Base-by-base conservation (phyloP, 2,797 vertebrate species). In the Acanthurus lineatus region DNA sequence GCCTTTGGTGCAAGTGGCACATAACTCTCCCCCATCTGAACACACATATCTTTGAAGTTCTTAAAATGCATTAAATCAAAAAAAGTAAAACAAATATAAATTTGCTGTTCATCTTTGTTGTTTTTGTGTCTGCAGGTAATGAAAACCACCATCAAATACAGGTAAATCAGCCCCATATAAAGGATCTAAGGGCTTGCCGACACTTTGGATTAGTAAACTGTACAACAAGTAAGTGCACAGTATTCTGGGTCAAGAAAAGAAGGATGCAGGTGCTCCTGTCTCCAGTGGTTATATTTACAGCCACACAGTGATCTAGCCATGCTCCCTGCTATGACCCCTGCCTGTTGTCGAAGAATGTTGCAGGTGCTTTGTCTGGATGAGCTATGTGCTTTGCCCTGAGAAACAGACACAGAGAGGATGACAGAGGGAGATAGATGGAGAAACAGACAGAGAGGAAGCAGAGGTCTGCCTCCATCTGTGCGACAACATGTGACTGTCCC, bases 391-490 rank as follows among this genome's bases (percentile, higher is more conserved):
- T 61, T 81, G 64, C 69, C 76, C 73, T 76, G 56, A 74, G 25
- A 82, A 83, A 77, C 70, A 75, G 60, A 63, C 25, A 86, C 53
- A 40, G 47, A 52, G n/a, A 56, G 74, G 63, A 58, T 59, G 77
- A 75, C 58, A 84, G 62, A 51, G 62, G 65, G 76, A 90, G 83
- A 87, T 69, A 53, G 82, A 91, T 74, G 78, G 65, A 81, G 76
- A 71, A 75, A 79, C 59, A 79, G 76, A 78, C 63, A 44, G 78
- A 89, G 79, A 93, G 92, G 92, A 92, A 91, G 71, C 89, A 88
- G 89, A 91, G 94, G 95, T 95, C 94, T 88, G 73, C 66, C 74
- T 91, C 91, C 95, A 95, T 95, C 95, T 96, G 95, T 86, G 88
- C 35, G 70, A 69, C 81, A 87, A 88, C 17, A 54, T 85, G 88